Evolutionary conservation across 2,797 vertebrate genomes (phyloP).

Genomic region (Tokudaia tokunoshimensis): DNA sequence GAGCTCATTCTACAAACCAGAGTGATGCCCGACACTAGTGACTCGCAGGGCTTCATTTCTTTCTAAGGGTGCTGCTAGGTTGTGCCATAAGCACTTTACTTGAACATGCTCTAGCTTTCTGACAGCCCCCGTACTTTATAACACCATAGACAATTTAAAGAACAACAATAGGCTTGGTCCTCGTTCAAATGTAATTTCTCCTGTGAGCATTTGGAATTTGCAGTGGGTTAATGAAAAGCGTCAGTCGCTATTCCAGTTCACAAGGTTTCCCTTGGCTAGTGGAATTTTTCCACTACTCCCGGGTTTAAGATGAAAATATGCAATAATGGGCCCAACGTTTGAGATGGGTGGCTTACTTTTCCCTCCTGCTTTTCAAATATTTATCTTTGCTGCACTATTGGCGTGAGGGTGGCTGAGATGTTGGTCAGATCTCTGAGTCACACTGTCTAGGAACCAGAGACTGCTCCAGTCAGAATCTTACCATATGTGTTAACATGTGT

Average conservation of each 20-base stretch:
- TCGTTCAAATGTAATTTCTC: conserved; percentile 62
- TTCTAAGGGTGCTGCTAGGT: conserved; percentile 37
- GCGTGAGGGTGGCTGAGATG: neutral
- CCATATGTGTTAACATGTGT: neutral
- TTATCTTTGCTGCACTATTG: conserved; percentile 20
- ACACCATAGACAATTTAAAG: conserved; percentile 72
- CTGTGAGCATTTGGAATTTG: conserved; percentile 63
- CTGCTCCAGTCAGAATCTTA: neutral
- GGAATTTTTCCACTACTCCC: conserved; percentile 47
- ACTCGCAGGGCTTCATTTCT: conserved; percentile 10
- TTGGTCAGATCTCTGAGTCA: neutral
- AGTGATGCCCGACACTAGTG: conserved; percentile 6
- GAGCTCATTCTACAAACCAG: neutral
- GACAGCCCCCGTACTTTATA: conserved; percentile 57
- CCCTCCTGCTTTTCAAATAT: neutral
- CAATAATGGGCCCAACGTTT: neutral
- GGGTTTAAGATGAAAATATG: conserved; percentile 6
- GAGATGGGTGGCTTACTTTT: conserved; percentile 12
- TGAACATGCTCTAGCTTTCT: conserved; percentile 26
- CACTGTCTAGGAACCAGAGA: neutral
- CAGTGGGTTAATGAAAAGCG: conserved; percentile 67
- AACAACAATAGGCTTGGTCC: conserved; percentile 49
- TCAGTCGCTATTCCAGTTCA: conserved; percentile 50
- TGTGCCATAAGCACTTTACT: conserved; percentile 54
- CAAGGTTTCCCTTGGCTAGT: conserved; percentile 1